Percentiles rank a stretch among this genome's conserved stretches.
Evolutionary conservation across 2,888 invertebrate species (phyloP).

Genomic region (Taphrorychus bicolor): DNA sequence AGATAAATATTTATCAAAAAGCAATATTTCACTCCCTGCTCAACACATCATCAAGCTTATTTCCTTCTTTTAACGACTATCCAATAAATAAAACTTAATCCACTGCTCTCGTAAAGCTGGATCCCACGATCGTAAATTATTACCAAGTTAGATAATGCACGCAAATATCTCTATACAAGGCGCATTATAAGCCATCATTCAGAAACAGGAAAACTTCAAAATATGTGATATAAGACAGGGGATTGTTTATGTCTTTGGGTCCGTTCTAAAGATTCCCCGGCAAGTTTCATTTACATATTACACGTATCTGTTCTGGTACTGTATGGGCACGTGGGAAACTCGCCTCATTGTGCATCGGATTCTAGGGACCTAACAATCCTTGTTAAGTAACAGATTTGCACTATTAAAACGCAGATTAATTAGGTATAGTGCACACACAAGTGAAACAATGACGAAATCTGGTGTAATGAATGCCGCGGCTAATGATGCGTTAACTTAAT

Average conservation of each 20-base stretch:
- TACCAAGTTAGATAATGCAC: not conserved
- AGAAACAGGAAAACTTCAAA: not conserved
- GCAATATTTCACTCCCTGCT: too few species aligned
- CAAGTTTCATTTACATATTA: not conserved
- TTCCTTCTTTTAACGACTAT: too few species aligned
- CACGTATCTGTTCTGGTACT: not conserved
- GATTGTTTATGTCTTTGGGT: not conserved
- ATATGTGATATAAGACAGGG: not conserved
- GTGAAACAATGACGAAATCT: not conserved
- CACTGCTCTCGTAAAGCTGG: not conserved
- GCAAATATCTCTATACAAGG: not conserved
- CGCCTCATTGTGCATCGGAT: not conserved
- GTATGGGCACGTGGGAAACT: not conserved
- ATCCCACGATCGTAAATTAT: not conserved
- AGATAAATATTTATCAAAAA: too few species aligned
- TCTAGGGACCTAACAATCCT: not conserved
- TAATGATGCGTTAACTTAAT: not conserved
- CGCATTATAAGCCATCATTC: not conserved
- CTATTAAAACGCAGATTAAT: not conserved
- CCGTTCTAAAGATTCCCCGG: not conserved
- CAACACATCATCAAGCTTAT: too few species aligned
- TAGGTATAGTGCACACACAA: too few species aligned
- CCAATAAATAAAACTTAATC: too few species aligned
- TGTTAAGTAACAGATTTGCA: not conserved
- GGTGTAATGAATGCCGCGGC: not conserved